Conservation (phyloP, 2,797 vertebrate species). For the Poecilia wingei region DNA sequence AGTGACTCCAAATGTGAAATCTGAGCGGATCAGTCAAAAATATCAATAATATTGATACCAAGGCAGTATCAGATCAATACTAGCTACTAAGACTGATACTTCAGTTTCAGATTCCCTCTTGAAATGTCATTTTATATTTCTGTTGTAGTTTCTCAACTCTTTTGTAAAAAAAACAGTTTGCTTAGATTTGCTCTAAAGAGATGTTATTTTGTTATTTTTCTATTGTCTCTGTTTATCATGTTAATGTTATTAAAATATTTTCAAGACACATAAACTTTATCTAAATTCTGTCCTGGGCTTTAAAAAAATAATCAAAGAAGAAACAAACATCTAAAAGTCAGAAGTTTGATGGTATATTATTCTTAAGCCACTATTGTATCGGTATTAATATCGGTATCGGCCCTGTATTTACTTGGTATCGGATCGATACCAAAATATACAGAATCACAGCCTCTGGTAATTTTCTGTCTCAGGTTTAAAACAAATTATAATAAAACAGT, state of each 20-base stretch:
- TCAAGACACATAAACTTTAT: not conserved
- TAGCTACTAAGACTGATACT: not conserved
- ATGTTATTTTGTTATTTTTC: not conserved
- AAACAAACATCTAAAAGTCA: not conserved
- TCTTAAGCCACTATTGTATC: not conserved
- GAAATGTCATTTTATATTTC: not conserved
- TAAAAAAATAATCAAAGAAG: not conserved
- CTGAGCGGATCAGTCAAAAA: not conserved
- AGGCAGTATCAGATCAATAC: not conserved
- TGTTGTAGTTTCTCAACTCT: not conserved
- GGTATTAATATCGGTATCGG: not conserved
- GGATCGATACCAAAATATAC: too few species aligned
- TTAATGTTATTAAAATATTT: too few species aligned
- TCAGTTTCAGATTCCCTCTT: not conserved
- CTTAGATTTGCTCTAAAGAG: not conserved
- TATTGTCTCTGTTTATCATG: not conserved
- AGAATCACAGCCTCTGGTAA: too few species aligned
- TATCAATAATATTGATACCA: not conserved
- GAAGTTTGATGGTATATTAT: not conserved
- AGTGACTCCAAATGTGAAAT: not conserved
- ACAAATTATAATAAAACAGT: too few species aligned
- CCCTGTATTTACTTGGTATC: not conserved
- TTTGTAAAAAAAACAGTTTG: not conserved
- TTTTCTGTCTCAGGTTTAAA: too few species aligned
- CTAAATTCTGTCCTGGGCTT: not conserved